Conservation (phyloP, 23 tunicate genomes). For the Diplosoma virens region DNA sequence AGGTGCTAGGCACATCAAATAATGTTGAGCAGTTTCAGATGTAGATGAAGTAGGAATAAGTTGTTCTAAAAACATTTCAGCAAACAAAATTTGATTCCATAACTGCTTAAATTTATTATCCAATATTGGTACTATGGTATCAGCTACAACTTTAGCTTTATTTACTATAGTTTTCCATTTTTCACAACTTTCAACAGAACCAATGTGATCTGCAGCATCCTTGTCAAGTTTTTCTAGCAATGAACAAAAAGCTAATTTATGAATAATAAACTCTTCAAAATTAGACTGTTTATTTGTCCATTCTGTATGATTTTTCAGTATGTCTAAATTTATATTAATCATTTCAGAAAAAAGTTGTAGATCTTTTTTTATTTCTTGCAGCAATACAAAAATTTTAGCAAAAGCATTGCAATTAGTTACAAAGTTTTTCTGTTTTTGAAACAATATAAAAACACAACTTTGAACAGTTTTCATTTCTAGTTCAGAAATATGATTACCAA, state of each 20-base stretch:
- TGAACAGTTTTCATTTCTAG: slow-evolving; percentile 3
- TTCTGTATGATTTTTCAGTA: background rate
- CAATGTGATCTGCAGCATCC: too few relatives aligned
- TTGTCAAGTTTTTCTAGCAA: slow-evolving; percentile 14
- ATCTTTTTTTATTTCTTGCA: slow-evolving; percentile 1
- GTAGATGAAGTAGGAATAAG: slow-evolving; percentile 39
- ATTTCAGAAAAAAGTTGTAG: slow-evolving; percentile 39
- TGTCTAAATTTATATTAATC: slow-evolving; percentile 1
- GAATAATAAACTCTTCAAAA: slow-evolving; percentile 1
- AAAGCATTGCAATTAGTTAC: slow-evolving; percentile 30
- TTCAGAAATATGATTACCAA: background rate
- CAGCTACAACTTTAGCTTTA: slow-evolving; percentile 26
- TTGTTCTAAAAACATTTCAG: slow-evolving; percentile 53
- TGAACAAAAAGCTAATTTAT: slow-evolving; percentile 31
- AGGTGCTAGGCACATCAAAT: slow-evolving; percentile 48
- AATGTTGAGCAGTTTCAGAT: slow-evolving; percentile 2
- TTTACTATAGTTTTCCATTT: slow-evolving; percentile 36
- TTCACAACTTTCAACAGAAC: slow-evolving; percentile 24
- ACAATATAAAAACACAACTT: background rate
- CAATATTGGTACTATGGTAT: background rate
- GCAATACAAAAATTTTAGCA: slow-evolving; percentile 26
- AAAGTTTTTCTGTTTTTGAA: background rate
- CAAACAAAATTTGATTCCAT: slow-evolving; percentile 54
- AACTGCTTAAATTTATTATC: background rate
- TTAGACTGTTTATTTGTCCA: slow-evolving; percentile 18